phyloP scores from a whole-genome alignment of 1,140 invertebrate species.

The Parapsyche elsis region DNA sequence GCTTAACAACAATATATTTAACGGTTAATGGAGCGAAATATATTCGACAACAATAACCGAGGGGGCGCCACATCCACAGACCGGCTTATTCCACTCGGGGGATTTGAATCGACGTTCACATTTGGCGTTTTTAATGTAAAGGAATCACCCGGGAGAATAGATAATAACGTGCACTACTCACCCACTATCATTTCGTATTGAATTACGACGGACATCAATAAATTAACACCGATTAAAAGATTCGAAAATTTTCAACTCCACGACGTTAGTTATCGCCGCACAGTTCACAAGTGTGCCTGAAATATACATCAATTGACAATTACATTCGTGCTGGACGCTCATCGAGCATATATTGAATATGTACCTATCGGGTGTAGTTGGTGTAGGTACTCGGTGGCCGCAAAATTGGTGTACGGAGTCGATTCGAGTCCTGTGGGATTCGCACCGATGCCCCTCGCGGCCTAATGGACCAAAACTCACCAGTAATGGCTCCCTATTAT shows the following conservation, averaged over 20 bases:
- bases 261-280: too few species aligned
- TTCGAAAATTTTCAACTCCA: too few species aligned
- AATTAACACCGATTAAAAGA: too few species aligned
- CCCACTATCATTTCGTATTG: neutral
- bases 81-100: slow-evolving; percentile 25
- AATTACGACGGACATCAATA: neutral
- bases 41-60: neutral
- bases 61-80: neutral
- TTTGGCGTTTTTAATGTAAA: slow-evolving; percentile 37
- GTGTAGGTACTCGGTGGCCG: neutral
- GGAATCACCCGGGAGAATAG: slow-evolving; percentile 26
- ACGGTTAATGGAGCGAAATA: slow-evolving; percentile 19
- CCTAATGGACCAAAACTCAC: slow-evolving; percentile 34
- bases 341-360: too few species aligned
- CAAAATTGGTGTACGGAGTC: slow-evolving; percentile 7
- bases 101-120: slow-evolving; percentile 35
- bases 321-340: too few species aligned
- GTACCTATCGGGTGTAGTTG: neutral
- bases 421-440: slow-evolving; percentile 9
- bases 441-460: neutral
- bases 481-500: slow-evolving; percentile 37
- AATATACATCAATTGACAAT: too few species aligned
- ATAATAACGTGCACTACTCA: neutral
- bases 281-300: too few species aligned
- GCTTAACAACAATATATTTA: neutral